A percentile compares a stretch with the other conserved stretches of the same genome.
Evolutionary conservation across 2,888 invertebrate species (phyloP).

Genomic region (Aspidiotus destructor): DNA sequence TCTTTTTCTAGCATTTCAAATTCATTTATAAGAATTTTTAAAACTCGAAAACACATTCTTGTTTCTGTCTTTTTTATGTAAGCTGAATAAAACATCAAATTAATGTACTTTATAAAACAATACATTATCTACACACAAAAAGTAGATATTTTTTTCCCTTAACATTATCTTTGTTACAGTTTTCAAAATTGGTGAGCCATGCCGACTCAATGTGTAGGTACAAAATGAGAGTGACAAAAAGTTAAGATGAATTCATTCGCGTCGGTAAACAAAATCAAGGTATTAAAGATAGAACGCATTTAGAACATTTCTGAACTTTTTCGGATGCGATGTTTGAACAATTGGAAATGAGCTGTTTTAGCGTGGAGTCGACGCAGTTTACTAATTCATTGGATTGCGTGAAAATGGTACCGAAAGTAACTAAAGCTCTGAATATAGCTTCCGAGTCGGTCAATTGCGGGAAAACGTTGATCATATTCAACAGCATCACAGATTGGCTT

Average conservation of each 20-base stretch:
- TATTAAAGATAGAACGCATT: conserved; percentile 13
- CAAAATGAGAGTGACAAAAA: neutral
- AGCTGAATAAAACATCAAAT: no score
- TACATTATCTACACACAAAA: no score
- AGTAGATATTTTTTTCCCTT: no score
- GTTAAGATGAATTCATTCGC: neutral
- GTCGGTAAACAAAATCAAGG: neutral
- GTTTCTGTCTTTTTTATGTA: no score
- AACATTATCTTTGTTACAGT: no score
- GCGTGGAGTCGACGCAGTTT: conserved; percentile 18
- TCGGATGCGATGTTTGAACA: neutral
- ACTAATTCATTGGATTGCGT: conserved; percentile 22
- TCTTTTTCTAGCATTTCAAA: no score
- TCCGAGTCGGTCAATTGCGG: conserved; percentile 55
- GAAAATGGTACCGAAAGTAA: conserved; percentile 59
- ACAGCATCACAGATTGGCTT: conserved; percentile 23
- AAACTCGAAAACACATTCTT: no score
- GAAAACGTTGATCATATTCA: conserved; percentile 45
- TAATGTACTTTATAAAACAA: no score
- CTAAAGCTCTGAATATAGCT: conserved; percentile 64
- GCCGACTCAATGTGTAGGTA: neutral
- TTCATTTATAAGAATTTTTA: no score
- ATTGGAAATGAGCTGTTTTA: conserved; percentile 5
- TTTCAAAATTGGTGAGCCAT: no score
- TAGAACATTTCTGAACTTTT: conserved; percentile 23